phyloP scores from a whole-genome alignment of 2,888 invertebrate genomes.

The Meiosimyza decipiens region DNA sequence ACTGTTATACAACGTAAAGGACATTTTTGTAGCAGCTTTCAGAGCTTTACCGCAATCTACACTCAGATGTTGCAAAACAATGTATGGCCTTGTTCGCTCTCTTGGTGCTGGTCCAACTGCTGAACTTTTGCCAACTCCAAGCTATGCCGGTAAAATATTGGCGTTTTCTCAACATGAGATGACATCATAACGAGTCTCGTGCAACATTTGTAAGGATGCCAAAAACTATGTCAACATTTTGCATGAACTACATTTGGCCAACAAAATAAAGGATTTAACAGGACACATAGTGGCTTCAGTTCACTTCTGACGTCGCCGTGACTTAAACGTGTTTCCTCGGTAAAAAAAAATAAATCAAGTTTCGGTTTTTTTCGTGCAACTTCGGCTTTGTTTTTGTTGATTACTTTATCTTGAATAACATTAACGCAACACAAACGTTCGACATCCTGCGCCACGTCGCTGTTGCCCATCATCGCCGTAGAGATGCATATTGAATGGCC shows the following conservation, averaged over 20 bases:
- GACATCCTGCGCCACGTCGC: conserved; percentile 2
- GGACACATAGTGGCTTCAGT: conserved; percentile 56
- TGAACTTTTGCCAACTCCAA: neutral
- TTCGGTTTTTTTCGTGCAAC: neutral
- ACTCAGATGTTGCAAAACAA: too few species aligned
- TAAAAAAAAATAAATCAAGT: neutral
- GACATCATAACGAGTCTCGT: conserved; percentile 32
- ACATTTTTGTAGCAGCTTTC: too few species aligned
- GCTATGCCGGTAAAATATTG: neutral
- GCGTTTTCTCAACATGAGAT: conserved; percentile 8
- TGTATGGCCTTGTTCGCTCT: too few species aligned
- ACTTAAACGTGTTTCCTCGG: conserved; percentile 52
- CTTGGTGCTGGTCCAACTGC: neutral
- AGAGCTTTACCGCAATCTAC: too few species aligned
- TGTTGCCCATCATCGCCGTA: neutral
- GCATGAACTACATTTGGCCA: conserved; percentile 42
- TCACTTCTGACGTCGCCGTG: conserved; percentile 55
- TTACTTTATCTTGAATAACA: neutral
- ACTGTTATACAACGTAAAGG: neutral
- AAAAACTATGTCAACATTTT: conserved; percentile 30
- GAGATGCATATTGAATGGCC: conserved; percentile 31
- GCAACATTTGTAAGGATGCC: conserved; percentile 22
- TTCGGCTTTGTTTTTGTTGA: neutral
- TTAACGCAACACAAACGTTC: neutral
- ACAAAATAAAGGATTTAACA: conserved; percentile 56